Evolutionary conservation across 2,113 vertebrate genomes (phyloP), one percentile per base, ranked within the genome.

Genomic region (Orientallactaga bullata): DNA sequence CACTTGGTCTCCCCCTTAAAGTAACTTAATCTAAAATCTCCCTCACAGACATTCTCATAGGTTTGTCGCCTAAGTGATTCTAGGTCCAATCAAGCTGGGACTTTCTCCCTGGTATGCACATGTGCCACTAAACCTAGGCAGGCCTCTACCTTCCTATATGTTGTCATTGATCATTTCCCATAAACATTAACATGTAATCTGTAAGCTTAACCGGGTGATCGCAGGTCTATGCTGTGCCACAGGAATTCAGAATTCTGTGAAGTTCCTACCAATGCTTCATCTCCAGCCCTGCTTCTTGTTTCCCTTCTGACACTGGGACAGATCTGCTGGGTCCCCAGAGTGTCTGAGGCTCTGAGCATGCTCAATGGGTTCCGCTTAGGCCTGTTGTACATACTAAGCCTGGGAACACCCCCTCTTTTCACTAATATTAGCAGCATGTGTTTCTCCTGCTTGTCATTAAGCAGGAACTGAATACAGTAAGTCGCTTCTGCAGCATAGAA

Each of bases 121-220:
- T 2, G 15, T 4, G n/a, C 35, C n/a, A 17, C 21, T 32, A 35
- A 2, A 6, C 4, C 2, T 0, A 69, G 60, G 23, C 69, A 86
- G 71, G 9, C 15, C 23, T 28, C 17, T 12, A 4, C 35, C 2
- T 58, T 3, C 1, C 0, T 16, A 0, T 0, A 0, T 9, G 2
- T 15, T 65, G 51, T 18, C 61, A 0, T 5, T 55, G 18, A 4
- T 21, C 0, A 11, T n/a, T 28, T 39, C 23, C 26, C 58, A 30
- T 20, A 47, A 47, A 89, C 6, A 4, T n/a, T 26, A 1, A 20
- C 15, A 47, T 30, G 7, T 30, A 7, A 3, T 21, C 30, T 7
- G 15, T 55, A 32, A 51, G 26, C 6, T 18, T 0, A 32, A 2
- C 18, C 6, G 17, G 1, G 4, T 5, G 10, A 60, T 7, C 10